phyloP scores from a whole-genome alignment of 2,797 vertebrate species.

The Rallus crepitans region DNA sequence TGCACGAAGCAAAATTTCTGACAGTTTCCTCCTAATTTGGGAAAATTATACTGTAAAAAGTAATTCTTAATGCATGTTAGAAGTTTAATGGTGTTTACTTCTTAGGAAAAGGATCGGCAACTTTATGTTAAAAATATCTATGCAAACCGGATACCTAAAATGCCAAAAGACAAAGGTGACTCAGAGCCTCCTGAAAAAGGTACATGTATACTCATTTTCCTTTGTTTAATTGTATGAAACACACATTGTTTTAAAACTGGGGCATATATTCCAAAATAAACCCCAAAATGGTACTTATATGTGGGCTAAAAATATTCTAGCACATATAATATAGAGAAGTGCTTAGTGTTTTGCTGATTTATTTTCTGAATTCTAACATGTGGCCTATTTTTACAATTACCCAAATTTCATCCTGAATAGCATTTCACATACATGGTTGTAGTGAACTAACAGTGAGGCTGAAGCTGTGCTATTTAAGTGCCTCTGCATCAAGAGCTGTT shows the following conservation, averaged over 20 bases:
- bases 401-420: not conserved
- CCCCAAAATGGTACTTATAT: not conserved
- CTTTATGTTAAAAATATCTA: constrained; percentile 83
- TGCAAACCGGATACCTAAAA: constrained; percentile 74
- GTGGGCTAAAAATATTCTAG: not conserved
- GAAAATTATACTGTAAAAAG: not conserved
- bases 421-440: not conserved
- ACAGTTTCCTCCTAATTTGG: not conserved
- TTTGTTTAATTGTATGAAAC: not conserved
- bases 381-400: not conserved
- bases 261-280: not conserved
- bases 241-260: not conserved
- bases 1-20: not conserved
- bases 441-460: not conserved
- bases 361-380: not conserved
- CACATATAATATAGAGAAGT: not conserved
- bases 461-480: not conserved
- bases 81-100: not conserved
- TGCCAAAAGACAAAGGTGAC: constrained; percentile 52
- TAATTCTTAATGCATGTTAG: not conserved
- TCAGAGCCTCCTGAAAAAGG: constrained; percentile 6
- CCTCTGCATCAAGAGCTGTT: not conserved
- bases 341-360: not conserved
- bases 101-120: constrained; percentile 81
- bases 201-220: not conserved